Evolutionary conservation across 1,140 invertebrate genomes (phyloP).

Genomic region (Ips typographus): DNA sequence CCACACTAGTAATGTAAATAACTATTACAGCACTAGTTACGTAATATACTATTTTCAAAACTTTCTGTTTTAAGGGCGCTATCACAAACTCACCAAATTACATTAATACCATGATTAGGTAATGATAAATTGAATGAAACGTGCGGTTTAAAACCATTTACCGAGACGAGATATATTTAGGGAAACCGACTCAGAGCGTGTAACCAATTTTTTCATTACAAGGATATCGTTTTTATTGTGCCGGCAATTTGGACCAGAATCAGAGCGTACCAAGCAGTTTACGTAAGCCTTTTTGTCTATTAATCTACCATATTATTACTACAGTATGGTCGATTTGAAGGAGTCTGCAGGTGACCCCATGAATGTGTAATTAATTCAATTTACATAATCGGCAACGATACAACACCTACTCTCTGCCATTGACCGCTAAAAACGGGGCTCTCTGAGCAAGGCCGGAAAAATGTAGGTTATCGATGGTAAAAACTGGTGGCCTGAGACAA

Average conservation of each 20-base stretch:
- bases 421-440: conserved; percentile 15
- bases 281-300: neutral
- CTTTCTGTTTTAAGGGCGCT: too few relatives aligned
- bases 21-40: too few relatives aligned
- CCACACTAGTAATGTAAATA: too few relatives aligned
- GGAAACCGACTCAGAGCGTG: neutral
- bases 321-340: neutral
- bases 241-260: neutral
- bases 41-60: too few relatives aligned
- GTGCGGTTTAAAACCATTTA: neutral
- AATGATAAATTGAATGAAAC: neutral
- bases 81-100: too few relatives aligned
- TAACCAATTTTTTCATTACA: neutral
- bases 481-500: neutral
- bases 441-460: conserved; percentile 4
- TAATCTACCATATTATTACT: too few relatives aligned
- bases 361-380: neutral
- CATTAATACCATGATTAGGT: too few relatives aligned
- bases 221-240: neutral
- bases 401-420: neutral
- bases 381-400: conserved; percentile 10
- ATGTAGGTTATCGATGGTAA: conserved; percentile 13
- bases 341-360: neutral
- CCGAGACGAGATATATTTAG: neutral
- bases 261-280: neutral